Evolutionary conservation across 2,113 vertebrate genomes (phyloP), one percentile per base, ranked within the genome.

Genomic region (Hystrix cristata): DNA sequence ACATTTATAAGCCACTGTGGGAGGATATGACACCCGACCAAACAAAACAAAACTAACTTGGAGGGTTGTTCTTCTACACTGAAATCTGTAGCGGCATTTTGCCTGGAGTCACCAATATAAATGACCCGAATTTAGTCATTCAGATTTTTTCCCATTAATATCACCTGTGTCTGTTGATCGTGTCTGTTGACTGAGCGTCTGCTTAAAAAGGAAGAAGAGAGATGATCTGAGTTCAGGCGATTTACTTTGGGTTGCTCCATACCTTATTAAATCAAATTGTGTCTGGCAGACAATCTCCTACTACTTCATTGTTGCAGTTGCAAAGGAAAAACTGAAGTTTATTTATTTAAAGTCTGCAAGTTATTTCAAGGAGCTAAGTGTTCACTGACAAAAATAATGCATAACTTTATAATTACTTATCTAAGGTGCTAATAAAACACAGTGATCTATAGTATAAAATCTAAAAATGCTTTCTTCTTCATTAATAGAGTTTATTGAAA

Each of bases 351-450:
- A 60, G 72, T 67, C 46, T 60, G 10, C n/a, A 81, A 83, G 62
- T 74, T 62, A n/a, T 9, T 93, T 90, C 27, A 72, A 87, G 78
- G 48, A 80, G 19, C 13, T 60, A 89, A 87, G 86, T 90, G n/a
- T 97, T 92, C 27, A 69, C 31, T 83, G 65, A 79, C 13, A 94
- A 90, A 96, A 86, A 81, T 53, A 2, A 89, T 65, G 78, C 16
- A 15, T 78, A 43, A 87, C 27, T 59, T 72, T 43, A 38, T 7
- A 23, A 11, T n/a, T 78, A n/a, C 0, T 57, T 3, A 86, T 74
- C 16, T 71, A 53, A 88, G 91, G 31, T 92, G 16, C 6, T 84
- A n/a, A 9, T 55, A 74, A 95, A 91, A 96, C 23, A 16, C 87
- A 76, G 1, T 64, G 13, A 5, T 13, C 93, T 96, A 81, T 15